Evolutionary conservation across 2,888 invertebrate genomes (phyloP), one percentile per base, ranked within the genome.

Genomic region (Perizoma flavofasciatum): DNA sequence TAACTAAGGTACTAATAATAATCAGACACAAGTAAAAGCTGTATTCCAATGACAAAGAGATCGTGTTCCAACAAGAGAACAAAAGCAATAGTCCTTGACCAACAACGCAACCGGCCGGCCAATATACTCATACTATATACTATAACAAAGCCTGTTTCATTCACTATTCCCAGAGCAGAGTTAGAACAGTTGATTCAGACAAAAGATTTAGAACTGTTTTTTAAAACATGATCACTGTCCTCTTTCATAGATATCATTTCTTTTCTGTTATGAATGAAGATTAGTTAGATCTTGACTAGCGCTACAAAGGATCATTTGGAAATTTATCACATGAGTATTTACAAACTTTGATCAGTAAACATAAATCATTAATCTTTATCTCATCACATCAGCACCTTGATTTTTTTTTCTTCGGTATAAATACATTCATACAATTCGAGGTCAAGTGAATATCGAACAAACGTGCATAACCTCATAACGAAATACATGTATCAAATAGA

Each of bases 21-120:
- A 55, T 51, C 50, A 55, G 35, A 43, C 51, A 55, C n/a, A 44
- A 41, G 57, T 59, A 48, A 66, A 57, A 61, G 59, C 44, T 40
- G 60, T 53, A 65, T 59, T 67, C 56, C 58, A 69, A 63, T 58
- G 73, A 75, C 75, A 76, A 71, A 72, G 68, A 72, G 70, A 65
- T 70, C 66, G 70, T 71, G 66, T 66, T 55, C 60, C 60, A 61
- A 60, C 68, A 48, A 63, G 71, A 77, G 81, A 81, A 82, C 82
- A 85, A 87, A 84, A 82, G 74, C 66, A 67, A 74, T 78, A 75
- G 85, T 83, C 88, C 88, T 88, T 89, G 88, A 86, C 85, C 80
- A 79, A 78, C 71, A 78, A 71, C 67, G 66, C 66, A 70, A 78
- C 76, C 78, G 75, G 78, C 76, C 68, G 74, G 68, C 62, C 68